A percentile compares a stretch with the other conserved stretches of the same genome.
These are phyloP conservation scores for Phrynosoma platyrhinos DNA, from an alignment of 2,113 vertebrate species.

Conservation along the genomic window DNA sequence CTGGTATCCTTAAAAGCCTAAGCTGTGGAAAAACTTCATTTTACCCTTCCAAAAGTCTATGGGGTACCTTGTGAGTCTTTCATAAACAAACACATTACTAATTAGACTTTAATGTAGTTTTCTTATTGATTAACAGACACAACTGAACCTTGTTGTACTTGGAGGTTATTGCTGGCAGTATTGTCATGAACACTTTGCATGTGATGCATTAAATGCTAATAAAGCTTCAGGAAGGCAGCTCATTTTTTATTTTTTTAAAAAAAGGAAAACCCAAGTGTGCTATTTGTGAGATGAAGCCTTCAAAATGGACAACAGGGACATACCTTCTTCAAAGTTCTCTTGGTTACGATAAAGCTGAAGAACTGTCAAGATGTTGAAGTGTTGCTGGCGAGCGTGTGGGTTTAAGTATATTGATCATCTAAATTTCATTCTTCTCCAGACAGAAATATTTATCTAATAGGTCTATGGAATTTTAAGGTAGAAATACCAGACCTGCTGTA, in stretches of 20 bases:
- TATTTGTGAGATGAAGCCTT: conserved; percentile 11
- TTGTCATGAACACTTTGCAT: neutral
- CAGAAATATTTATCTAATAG: neutral
- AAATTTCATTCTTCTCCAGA: conserved; percentile 15
- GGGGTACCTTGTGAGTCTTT: neutral
- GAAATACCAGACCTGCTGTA: neutral
- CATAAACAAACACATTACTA: neutral
- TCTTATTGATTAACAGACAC: neutral
- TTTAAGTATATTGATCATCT: conserved; percentile 8
- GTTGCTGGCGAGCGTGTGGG: neutral
- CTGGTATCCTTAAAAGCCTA: neutral
- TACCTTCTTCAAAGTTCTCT: conserved; percentile 1
- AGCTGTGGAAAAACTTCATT: neutral
- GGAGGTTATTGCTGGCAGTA: neutral
- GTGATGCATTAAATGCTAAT: neutral
- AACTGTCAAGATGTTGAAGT: neutral
- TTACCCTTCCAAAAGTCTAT: neutral
- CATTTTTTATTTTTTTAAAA: neutral
- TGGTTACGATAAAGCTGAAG: neutral
- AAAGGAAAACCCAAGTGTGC: neutral
- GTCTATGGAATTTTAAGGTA: neutral
- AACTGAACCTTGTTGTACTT: neutral
- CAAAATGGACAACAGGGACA: neutral
- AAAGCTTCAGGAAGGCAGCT: conserved; percentile 1
- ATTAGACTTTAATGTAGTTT: neutral